phyloP scores from a whole-genome alignment of 2,797 vertebrate species.

The Malurus splendens region DNA sequence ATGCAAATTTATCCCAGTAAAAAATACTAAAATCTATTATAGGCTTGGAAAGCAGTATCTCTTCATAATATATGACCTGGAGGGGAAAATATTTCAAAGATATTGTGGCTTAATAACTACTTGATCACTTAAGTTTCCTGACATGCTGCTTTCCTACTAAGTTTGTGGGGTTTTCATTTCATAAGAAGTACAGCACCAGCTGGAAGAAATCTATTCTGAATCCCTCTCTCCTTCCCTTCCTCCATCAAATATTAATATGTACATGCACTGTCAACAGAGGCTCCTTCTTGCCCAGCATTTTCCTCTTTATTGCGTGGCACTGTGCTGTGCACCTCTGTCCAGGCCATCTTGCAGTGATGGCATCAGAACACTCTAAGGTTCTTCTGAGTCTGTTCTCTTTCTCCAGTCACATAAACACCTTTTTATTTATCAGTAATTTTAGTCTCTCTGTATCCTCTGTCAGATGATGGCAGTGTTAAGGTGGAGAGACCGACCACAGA shows the following conservation, averaged over 20 bases:
- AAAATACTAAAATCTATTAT: not conserved
- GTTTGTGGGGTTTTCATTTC: not conserved
- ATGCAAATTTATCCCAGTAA: not conserved
- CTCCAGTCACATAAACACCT: rapidly evolving
- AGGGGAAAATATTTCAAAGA: not conserved
- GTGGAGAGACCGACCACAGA: not conserved
- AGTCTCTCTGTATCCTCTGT: not conserved
- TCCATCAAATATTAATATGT: not conserved
- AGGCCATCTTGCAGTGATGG: rapidly evolving
- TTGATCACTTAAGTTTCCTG: not conserved
- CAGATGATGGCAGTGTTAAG: not conserved
- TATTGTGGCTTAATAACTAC: not conserved
- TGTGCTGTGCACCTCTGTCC: not conserved
- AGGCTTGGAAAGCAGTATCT: not conserved
- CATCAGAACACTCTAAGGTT: not conserved
- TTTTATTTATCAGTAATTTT: not conserved
- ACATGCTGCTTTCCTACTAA: not conserved
- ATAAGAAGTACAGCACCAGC: not conserved
- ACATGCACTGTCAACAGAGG: not conserved
- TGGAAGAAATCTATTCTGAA: not conserved
- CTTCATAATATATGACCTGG: not conserved
- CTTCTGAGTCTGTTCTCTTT: not conserved
- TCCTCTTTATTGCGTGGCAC: not conserved
- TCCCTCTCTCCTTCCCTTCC: not conserved
- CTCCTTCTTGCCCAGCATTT: not conserved